Percentiles rank a stretch among this genome's conserved stretches.
Evolutionary conservation across 2,888 invertebrate genomes (phyloP).

Genomic region (Cryptus armator): DNA sequence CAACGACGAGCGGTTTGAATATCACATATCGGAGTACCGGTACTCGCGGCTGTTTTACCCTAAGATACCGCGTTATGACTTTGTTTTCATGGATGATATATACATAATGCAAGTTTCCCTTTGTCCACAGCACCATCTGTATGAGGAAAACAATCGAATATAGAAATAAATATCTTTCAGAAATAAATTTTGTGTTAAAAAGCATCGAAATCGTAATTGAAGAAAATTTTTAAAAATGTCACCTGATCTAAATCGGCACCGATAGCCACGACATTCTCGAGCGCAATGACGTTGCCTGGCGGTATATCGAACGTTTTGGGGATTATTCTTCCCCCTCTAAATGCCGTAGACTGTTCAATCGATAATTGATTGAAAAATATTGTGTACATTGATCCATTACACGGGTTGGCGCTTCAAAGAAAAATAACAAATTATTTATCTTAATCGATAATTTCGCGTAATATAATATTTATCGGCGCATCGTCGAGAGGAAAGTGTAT

Average conservation of each 20-base stretch:
- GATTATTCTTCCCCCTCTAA: not conserved
- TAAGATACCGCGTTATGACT: not conserved
- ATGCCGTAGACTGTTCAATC: not conserved
- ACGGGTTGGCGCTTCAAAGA: conserved; percentile 17
- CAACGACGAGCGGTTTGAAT: conserved; percentile 73
- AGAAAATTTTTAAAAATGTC: too few species aligned
- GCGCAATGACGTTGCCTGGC: not conserved
- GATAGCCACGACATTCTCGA: conserved; percentile 67
- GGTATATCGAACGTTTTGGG: not conserved
- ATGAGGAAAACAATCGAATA: not conserved
- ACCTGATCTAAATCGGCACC: conserved; percentile 66
- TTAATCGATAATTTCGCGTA: not conserved
- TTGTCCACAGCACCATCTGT: conserved; percentile 75
- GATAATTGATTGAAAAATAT: not conserved
- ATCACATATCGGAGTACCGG: conserved; percentile 70
- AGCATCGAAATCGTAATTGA: not conserved
- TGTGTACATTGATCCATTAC: not conserved
- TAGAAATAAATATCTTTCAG: not conserved
- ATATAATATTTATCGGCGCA: not conserved
- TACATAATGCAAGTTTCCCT: conserved; percentile 66
- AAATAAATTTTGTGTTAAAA: not conserved
- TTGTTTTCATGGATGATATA: conserved; percentile 46
- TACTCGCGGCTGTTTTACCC: conserved; percentile 53
- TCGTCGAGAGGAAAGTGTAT: not conserved
- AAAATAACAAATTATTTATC: not conserved